These are phyloP conservation scores for Creontiades dilutus DNA, from an alignment of 2,888 invertebrate genomes.

Conservation along the genomic window DNA sequence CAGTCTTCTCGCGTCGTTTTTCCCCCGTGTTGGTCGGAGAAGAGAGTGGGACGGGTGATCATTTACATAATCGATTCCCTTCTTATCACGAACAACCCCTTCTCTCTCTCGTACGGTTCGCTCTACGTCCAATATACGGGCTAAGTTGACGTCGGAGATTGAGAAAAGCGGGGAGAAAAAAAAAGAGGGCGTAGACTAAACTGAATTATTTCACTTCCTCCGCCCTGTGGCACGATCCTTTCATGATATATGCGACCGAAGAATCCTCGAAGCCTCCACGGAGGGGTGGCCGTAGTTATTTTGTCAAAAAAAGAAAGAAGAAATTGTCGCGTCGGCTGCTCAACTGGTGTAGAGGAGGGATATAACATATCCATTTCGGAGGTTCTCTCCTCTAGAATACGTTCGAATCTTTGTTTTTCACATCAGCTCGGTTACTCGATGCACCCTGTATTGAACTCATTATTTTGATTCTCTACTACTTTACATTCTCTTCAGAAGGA, in stretches of 20 bases:
- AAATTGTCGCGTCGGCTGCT: not conserved
- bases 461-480: not conserved
- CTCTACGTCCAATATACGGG: slow-evolving; percentile 17
- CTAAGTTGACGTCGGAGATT: not conserved
- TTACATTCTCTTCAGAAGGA: no score
- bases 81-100: slow-evolving; percentile 48
- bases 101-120: slow-evolving; percentile 1
- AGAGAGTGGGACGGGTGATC: not conserved
- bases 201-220: slow-evolving; percentile 34
- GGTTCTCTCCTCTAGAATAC: not conserved
- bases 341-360: not conserved
- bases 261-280: not conserved
- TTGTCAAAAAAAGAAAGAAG: slow-evolving; percentile 20
- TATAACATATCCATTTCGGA: not conserved
- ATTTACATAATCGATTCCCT: slow-evolving; percentile 58
- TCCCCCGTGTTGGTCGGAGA: not conserved
- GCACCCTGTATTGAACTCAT: not conserved
- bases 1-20: slow-evolving; percentile 16
- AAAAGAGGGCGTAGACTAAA: slow-evolving; percentile 12
- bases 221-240: not conserved
- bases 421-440: not conserved
- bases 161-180: not conserved
- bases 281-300: slow-evolving; percentile 6
- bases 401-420: not conserved
- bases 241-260: slow-evolving; percentile 6